Evolutionary conservation across 2,797 vertebrate genomes (phyloP).

Genomic region (Tamandua tetradactyla): DNA sequence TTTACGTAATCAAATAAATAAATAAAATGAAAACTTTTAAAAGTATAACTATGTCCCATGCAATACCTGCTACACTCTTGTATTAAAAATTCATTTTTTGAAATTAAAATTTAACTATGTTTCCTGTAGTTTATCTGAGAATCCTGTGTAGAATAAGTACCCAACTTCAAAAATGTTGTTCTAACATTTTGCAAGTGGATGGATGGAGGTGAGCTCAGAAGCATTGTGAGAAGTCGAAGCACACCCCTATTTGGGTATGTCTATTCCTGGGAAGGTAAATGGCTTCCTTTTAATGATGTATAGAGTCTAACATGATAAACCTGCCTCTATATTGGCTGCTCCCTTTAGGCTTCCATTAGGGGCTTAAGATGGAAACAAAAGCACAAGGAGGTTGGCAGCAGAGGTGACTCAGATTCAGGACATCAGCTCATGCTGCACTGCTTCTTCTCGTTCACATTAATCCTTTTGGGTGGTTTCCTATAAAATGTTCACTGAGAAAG

Average conservation of each 20-base stretch:
- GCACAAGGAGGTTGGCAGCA: neutral
- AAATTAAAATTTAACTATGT: neutral
- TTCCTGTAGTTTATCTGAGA: neutral
- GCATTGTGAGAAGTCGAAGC: neutral
- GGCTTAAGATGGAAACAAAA: neutral
- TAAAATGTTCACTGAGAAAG: neutral
- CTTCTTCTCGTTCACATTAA: neutral
- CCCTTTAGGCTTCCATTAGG: neutral
- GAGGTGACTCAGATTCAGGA: neutral
- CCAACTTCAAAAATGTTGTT: neutral
- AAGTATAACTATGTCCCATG: neutral
- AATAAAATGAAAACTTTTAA: neutral
- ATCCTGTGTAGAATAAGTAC: neutral
- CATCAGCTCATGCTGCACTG: neutral
- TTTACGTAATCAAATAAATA: neutral
- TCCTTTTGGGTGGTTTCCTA: neutral
- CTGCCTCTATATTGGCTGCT: neutral
- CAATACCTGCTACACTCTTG: neutral
- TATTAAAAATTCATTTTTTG: neutral
- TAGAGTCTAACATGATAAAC: neutral
- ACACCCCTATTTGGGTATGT: neutral
- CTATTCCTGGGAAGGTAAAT: neutral
- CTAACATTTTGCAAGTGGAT: neutral
- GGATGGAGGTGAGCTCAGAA: neutral
- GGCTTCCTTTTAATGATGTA: neutral